Evolutionary conservation across 2,888 invertebrate genomes (phyloP), one percentile per base, ranked within the genome.

Genomic region (Drosophila melanocephala): DNA sequence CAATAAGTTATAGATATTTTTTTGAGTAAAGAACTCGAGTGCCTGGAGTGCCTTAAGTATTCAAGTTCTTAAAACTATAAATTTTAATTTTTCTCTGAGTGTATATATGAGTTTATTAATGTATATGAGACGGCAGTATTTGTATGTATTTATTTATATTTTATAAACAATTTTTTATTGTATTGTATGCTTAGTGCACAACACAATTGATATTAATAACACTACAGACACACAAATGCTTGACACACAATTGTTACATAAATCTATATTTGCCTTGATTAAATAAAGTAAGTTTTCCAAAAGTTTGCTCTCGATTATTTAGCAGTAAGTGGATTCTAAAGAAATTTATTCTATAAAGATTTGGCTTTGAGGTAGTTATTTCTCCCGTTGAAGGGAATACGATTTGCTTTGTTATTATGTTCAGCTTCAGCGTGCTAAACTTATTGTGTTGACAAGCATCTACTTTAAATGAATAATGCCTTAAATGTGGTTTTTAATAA

Each of bases 201-300:
- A 30, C 22, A 50, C 30, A 53, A n/a, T 47, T 72, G 47, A 72
- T 72, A 72, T 72, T 73, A 53, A 19, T 39, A 44, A 44, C 44
- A 44, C 30, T 42, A 19, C 6, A 33, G 10, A 64, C 30, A 35
- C 50, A 47, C 32, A 44, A 39, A 42, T 53, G 53, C 22, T 44
- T 33, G 42, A 42, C 42, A 14, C 33, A 44, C 44, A 63, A 63
- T 30, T 44, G 22, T 52, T 35, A 39, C 22, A 37, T 28, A 28
- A n/a, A 56, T 33, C 42, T 33, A 53, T 33, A 57, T 37, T n/a
- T 3, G n/a, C 10, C n/a, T 16, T 58, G 35, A 30, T 61, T 30
- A 16, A 61, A 61, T 61, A 61, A 52, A 61, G 52, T 52, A 37
- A 22, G 60, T 30, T 22, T 28, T 30, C 1, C 10, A 26, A 22